Percentiles rank a stretch among this genome's conserved stretches.
These are phyloP conservation scores for Dinoponera quadriceps DNA, from an alignment of 1,140 invertebrate genomes.

Conservation along the genomic window DNA sequence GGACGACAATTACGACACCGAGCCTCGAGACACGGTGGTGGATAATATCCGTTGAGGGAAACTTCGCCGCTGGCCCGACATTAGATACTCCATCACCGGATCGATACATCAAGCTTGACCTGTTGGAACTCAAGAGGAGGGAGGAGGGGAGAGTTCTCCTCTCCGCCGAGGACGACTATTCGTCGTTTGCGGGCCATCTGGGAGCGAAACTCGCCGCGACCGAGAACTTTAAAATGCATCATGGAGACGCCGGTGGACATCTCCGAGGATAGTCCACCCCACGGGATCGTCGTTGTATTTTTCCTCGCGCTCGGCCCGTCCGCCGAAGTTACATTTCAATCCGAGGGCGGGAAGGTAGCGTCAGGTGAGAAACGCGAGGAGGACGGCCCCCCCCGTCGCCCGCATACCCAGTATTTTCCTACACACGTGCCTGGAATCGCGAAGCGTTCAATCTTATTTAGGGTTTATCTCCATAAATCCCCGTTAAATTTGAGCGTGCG, in stretches of 20 bases:
- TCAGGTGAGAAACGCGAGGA: constrained; percentile 18
- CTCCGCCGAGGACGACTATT: constrained; percentile 16
- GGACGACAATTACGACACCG: not conserved
- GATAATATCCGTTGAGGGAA: constrained; percentile 26
- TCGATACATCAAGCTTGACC: constrained; percentile 47
- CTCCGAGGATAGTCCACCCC: not conserved
- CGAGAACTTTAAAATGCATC: constrained; percentile 31
- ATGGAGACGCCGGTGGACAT: constrained; percentile 10
- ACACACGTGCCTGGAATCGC: constrained; percentile 68
- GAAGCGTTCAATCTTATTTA: constrained; percentile 74
- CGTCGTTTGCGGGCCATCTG: constrained; percentile 26
- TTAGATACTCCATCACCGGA: constrained; percentile 6
- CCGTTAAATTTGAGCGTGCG: constrained; percentile 71
- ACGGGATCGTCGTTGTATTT: constrained; percentile 47
- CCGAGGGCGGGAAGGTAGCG: constrained; percentile 2
- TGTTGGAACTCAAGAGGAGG: constrained; percentile 48
- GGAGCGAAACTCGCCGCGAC: constrained; percentile 14
- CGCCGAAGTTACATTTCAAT: constrained; percentile 69
- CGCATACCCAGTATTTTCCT: constrained; percentile 54
- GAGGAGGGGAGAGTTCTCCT: constrained; percentile 12
- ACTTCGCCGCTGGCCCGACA: constrained; percentile 2
- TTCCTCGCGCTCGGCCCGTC: constrained; percentile 25
- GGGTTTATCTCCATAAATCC: constrained; percentile 74
- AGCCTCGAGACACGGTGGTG: not conserved
- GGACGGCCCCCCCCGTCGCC: constrained; percentile 19